Base-by-base conservation (phyloP, 2,888 invertebrate species). In the Julus scandinavius region DNA sequence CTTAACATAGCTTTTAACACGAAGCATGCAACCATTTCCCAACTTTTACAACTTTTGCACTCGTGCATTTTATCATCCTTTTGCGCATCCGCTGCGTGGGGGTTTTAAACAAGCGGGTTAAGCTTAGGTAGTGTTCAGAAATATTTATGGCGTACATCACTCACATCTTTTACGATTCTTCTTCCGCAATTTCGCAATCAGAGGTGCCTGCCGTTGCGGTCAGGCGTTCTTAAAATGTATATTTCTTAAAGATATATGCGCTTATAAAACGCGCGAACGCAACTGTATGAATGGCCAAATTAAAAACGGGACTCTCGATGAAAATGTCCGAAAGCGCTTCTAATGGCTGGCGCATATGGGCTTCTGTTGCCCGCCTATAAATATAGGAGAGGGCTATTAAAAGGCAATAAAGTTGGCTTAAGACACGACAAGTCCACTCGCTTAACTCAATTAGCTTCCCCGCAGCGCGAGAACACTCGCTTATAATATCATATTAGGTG, bases 371-470 rank as follows among this genome's bases (percentile, higher is more conserved):
- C 58, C 5, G 58, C n/a, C 58, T 58, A 58, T 58, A 58, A 58
- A 58, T 58, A 58, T 58, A 58, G 58, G 58, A 58, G 58, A 58
- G 58, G 58, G 58, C 58, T 58, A 58, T 58, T 58, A 58, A 58
- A 58, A 58, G 58, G 58, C 58, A 58, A 58, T 58, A 58, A 58
- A 58, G 58, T 58, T 58, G 58, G 58, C 58, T 58, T 58, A 58
- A 58, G 58, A 58, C 58, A 58, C 58, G 17, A 17, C 15, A 17
- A 58, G 58, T 58, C 58, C 58, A 58, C 58, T 58, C 58, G 58
- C 17, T 58, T 58, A 58, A 58, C 58, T 58, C 58, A 58, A 58
- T 58, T 58, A 58, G 58, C 58, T 58, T 58, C 58, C 15, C 58
- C 15, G 58, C 58, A 58, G 58, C 58, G 58, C 15, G 58, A 58